A percentile compares a stretch with the other conserved stretches of the same genome.
Conservation (phyloP, 1,140 invertebrate genomes). For the Bacillus rossius region DNA sequence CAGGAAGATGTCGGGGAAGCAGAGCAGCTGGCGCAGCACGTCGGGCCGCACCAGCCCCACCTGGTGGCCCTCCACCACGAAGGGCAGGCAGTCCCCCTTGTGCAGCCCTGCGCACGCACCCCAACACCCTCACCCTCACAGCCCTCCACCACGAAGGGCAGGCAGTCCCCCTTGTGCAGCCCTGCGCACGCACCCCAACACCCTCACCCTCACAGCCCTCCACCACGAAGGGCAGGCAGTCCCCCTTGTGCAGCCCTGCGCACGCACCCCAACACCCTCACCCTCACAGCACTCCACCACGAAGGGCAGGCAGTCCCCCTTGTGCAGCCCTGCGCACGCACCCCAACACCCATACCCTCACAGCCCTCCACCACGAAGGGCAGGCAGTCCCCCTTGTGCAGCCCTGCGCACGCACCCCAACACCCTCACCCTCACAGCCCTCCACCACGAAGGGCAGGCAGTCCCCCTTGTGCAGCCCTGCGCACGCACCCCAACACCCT, state of each 20-base stretch:
- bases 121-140: not conserved
- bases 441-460: no score
- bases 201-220: not conserved
- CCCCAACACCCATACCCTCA: no score
- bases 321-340: no score
- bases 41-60: conserved; percentile 80
- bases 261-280: not conserved
- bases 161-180: not conserved
- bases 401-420: no score
- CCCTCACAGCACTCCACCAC: no score
- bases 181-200: not conserved
- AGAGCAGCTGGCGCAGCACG: conserved; percentile 69
- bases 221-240: not conserved
- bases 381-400: no score
- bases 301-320: no score
- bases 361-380: no score
- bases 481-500: no score
- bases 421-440: no score
- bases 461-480: no score
- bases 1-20: conserved; percentile 78
- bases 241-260: not conserved
- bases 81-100: conserved; percentile 72
- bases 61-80: conserved; percentile 80
- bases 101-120: conserved; percentile 50
- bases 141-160: not conserved